Evolutionary conservation across 2,888 invertebrate genomes (phyloP).

Genomic region (Latheticus oryzae): DNA sequence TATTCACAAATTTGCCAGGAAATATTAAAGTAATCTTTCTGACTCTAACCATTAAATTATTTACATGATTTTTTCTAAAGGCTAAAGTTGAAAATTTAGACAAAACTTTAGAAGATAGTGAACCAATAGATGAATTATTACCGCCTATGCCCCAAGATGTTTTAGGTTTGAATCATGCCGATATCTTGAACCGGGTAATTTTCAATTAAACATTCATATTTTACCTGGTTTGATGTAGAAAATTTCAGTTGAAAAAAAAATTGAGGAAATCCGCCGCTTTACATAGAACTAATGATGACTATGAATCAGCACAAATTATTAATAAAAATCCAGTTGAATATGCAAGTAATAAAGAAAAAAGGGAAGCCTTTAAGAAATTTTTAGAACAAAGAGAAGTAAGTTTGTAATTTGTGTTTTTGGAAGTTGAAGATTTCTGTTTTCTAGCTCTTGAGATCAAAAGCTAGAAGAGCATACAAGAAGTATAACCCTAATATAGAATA

Average conservation of each 20-base stretch:
- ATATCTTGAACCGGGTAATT: constrained; percentile 69
- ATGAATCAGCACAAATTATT: constrained; percentile 46
- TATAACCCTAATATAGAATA: constrained; percentile 37
- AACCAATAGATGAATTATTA: constrained; percentile 65
- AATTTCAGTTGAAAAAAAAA: constrained; percentile 18
- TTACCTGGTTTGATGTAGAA: not conserved
- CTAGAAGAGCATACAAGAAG: constrained; percentile 19
- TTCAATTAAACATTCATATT: not conserved
- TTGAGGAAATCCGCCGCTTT: constrained; percentile 41
- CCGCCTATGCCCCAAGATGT: constrained; percentile 81
- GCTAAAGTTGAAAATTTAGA: constrained; percentile 52
- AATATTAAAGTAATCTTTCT: constrained; percentile 65
- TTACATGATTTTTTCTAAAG: constrained; percentile 23
- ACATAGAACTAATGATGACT: constrained; percentile 49
- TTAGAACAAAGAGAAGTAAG: constrained; percentile 33
- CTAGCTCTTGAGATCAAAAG: constrained; percentile 29
- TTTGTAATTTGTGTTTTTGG: constrained; percentile 4
- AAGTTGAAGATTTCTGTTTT: constrained; percentile 6
- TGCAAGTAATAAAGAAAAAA: constrained; percentile 61
- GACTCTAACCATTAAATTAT: no score
- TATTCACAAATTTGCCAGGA: constrained; percentile 67
- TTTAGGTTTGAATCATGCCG: constrained; percentile 75
- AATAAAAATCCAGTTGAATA: constrained; percentile 55
- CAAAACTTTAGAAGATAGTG: constrained; percentile 38
- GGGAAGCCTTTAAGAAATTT: constrained; percentile 63